Percentiles rank a stretch among this genome's conserved stretches.
Conservation (phyloP, 2,888 invertebrate species). For the Temnothorax ravouxi region DNA sequence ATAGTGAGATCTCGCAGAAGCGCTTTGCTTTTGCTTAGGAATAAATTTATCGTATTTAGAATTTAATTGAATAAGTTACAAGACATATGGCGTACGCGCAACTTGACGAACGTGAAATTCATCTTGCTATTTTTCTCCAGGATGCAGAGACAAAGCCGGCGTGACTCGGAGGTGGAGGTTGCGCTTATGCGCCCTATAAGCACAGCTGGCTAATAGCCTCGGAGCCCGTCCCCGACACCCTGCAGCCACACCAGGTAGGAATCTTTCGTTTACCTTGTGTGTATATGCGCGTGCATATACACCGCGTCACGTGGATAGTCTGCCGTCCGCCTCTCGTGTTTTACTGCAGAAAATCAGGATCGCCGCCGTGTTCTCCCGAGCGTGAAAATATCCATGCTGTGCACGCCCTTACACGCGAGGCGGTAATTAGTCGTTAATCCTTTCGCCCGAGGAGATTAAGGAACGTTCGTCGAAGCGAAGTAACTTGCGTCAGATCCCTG, state of each 20-base stretch:
- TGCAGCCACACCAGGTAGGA: constrained; percentile 83
- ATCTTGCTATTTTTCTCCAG: constrained; percentile 77
- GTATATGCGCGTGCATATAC: background rate
- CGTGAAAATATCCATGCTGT: constrained; percentile 31
- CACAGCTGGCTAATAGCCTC: constrained; percentile 85
- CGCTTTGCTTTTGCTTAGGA: constrained; percentile 13
- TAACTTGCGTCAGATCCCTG: background rate
- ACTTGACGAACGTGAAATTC: constrained; percentile 58
- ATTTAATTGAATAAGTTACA: constrained; percentile 24
- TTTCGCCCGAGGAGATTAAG: constrained; percentile 12
- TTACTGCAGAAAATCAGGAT: constrained; percentile 29
- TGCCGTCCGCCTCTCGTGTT: constrained; percentile 26
- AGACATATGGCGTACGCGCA: background rate
- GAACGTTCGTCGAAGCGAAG: constrained; percentile 19
- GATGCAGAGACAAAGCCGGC: constrained; percentile 83
- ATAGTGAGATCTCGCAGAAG: background rate
- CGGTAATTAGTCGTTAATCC: constrained; percentile 33
- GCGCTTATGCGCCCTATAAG: constrained; percentile 85
- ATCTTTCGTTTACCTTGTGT: constrained; percentile 34
- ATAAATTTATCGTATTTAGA: background rate
- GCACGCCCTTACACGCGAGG: constrained; percentile 31
- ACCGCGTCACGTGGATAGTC: background rate
- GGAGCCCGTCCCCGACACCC: constrained; percentile 84
- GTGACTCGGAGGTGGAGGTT: constrained; percentile 84
- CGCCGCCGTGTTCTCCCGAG: constrained; percentile 23